Conservation (phyloP, 2,113 vertebrate species). For the Dromaius novaehollandiae region DNA sequence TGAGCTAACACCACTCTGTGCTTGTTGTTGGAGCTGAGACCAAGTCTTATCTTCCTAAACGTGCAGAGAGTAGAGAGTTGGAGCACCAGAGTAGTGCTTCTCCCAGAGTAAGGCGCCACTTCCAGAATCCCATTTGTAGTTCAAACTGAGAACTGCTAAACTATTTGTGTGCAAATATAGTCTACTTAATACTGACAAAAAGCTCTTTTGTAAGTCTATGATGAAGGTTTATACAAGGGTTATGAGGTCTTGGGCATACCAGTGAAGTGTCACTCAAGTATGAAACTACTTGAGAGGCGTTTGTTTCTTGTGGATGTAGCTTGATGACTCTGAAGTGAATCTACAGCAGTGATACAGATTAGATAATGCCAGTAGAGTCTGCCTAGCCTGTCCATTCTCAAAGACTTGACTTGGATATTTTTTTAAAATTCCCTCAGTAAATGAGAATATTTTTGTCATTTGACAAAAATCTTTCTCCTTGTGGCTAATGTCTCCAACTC, state of each 20-base stretch:
- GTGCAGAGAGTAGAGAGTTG: not conserved
- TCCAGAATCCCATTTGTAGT: not conserved
- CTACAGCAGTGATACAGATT: not conserved
- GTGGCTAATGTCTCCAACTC: not conserved
- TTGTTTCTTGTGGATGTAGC: not conserved
- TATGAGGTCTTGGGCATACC: not conserved
- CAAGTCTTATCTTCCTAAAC: not conserved
- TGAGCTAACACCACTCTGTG: not conserved
- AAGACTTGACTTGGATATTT: not conserved
- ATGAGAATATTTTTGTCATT: not conserved
- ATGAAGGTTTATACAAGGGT: not conserved
- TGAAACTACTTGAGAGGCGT: not conserved
- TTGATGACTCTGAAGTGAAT: conserved; percentile 4
- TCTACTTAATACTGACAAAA: not conserved
- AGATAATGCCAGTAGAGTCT: not conserved
- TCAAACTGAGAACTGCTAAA: not conserved
- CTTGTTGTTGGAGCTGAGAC: not conserved
- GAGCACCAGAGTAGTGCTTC: not conserved
- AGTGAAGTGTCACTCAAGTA: not conserved
- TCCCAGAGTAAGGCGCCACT: not conserved
- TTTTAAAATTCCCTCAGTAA: not conserved
- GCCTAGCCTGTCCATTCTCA: not conserved
- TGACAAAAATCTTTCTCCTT: conserved; percentile 1
- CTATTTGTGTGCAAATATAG: not conserved
- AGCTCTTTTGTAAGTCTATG: not conserved